Conservation (phyloP, 2,113 vertebrate species). For the Xiphias gladius region DNA sequence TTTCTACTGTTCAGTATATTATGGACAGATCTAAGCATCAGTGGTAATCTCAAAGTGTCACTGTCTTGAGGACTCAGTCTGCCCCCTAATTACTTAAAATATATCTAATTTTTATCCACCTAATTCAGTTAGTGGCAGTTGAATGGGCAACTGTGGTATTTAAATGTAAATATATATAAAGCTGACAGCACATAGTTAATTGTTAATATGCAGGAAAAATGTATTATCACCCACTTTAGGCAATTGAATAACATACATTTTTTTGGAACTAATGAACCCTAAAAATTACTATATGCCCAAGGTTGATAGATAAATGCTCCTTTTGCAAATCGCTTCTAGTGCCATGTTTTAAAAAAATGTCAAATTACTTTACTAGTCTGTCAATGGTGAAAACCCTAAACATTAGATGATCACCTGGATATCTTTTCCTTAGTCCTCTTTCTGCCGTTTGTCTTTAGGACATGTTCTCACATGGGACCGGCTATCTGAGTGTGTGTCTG, state of each 20-base stretch:
- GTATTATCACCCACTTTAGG: too few relatives aligned
- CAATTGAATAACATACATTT: neutral
- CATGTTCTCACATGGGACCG: neutral
- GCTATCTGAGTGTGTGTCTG: neutral
- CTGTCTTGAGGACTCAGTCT: too few relatives aligned
- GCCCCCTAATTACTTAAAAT: too few relatives aligned
- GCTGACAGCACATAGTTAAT: too few relatives aligned
- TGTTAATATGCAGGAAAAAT: neutral
- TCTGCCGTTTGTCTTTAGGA: neutral
- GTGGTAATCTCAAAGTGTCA: too few relatives aligned
- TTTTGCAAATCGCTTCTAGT: neutral
- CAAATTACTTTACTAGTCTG: neutral
- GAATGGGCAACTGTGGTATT: too few relatives aligned
- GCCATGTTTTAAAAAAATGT: neutral
- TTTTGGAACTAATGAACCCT: neutral
- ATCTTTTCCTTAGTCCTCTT: constrained; percentile 4
- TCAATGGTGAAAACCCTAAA: neutral
- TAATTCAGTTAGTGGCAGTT: too few relatives aligned
- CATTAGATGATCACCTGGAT: neutral
- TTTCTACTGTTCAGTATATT: too few relatives aligned
- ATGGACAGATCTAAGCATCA: too few relatives aligned
- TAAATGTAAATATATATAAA: too few relatives aligned
- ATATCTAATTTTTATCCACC: too few relatives aligned
- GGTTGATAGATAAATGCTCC: neutral
- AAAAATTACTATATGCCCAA: neutral